Evolutionary conservation across 2,888 invertebrate species (phyloP), one percentile per base, ranked within the genome.

Genomic region (Andrena dorsata): DNA sequence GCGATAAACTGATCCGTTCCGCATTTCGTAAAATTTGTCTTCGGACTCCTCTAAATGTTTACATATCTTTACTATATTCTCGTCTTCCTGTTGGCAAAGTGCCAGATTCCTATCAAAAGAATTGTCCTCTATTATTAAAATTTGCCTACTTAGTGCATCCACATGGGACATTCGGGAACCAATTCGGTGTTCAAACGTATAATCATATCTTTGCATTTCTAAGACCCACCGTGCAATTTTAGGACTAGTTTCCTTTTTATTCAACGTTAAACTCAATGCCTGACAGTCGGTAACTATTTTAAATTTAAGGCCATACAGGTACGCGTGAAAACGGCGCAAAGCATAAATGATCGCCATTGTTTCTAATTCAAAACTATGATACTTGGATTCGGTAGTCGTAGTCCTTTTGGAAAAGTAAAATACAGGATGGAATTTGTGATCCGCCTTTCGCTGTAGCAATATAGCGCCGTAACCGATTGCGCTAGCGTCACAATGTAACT

Each of bases 401-500:
- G 92, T 90, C 41, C 88, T 82, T 75, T 91, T 90, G 7, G 90
- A 91, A 86, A 91, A 92, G 76, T 90, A 92, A 64, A 91, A 91
- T 0, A 93, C 76, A 0, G 91, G 91, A 35, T 92, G 90, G 32
- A 91, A 84, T 51, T 84, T 81, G 5, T 63, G 70, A 82, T 91
- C 88, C 0, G 66, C 8, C 60, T 92, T 90, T 66, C 80, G 86
- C 77, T 93, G 93, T 63, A 93, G 20, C 28, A 93, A 76, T 7
- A 93, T 88, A 0, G 89, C 88, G 0, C 92, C 92, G 8, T 69
- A 69, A 0, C 68, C 75, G 5, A 61, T 4, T 1, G 87, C 68
- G 76, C 91, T 91, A 2, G 91, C 93, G 83, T 93, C 92, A 26
- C 90, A 91, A 65, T 93, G 92, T 51, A 93, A 73, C 76, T 93